phyloP scores from a whole-genome alignment of 1,140 invertebrate species.

The Caenorhabditis remanei region DNA sequence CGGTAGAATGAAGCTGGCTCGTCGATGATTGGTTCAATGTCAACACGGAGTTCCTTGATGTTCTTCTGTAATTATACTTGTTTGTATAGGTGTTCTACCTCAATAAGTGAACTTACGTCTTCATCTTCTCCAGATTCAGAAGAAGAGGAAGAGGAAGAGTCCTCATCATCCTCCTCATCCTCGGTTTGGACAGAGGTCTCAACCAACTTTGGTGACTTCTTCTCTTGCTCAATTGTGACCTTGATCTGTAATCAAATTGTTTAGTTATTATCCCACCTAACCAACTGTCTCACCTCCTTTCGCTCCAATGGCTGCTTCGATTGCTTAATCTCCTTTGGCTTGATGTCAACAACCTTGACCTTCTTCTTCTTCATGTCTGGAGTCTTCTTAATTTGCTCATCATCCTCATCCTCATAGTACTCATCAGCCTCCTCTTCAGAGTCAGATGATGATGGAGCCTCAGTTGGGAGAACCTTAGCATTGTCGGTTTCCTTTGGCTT shows the following conservation, averaged over 20 bases:
- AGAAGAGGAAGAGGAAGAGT: slow-evolving; percentile 57
- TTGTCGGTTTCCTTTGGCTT: slow-evolving; percentile 44
- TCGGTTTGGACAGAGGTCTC: slow-evolving; percentile 66
- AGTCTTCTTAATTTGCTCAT: slow-evolving; percentile 64
- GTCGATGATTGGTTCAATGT: slow-evolving; percentile 74
- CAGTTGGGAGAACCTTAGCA: slow-evolving; percentile 36
- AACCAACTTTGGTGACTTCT: slow-evolving; percentile 35
- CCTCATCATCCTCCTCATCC: slow-evolving; percentile 66
- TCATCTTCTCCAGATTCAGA: slow-evolving; percentile 52
- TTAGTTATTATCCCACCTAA: slow-evolving; percentile 61
- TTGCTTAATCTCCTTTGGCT: slow-evolving; percentile 46
- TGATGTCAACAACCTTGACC: slow-evolving; percentile 50
- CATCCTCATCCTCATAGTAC: slow-evolving; percentile 69
- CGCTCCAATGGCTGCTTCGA: slow-evolving; percentile 56
- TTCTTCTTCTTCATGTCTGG: slow-evolving; percentile 57
- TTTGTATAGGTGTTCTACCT: background rate
- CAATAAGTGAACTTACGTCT: slow-evolving; percentile 3
- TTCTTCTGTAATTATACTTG: slow-evolving; percentile 24
- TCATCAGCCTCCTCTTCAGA: slow-evolving; percentile 74
- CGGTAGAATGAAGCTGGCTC: slow-evolving; percentile 69
- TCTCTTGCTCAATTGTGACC: slow-evolving; percentile 38
- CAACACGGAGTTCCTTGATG: slow-evolving; percentile 70
- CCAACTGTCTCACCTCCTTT: slow-evolving; percentile 67
- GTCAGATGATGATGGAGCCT: slow-evolving; percentile 5
- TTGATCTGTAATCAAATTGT: slow-evolving; percentile 8